Base-by-base conservation (phyloP, 2,888 invertebrate species). In the Tenthredo scrophulariae region DNA sequence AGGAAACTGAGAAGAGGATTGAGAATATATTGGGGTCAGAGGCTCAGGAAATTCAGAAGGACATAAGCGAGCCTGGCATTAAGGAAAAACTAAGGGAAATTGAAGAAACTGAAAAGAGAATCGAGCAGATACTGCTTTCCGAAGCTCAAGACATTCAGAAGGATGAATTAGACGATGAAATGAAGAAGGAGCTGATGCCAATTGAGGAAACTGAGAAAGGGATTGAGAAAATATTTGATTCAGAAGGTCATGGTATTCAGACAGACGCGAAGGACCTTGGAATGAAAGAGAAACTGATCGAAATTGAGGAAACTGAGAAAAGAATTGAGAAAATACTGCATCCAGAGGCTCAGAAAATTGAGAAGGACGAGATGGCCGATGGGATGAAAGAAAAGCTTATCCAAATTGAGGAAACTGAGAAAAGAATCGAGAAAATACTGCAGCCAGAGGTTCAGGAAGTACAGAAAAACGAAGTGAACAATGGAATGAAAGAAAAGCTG, bases 51-150 rank as follows among this genome's bases (percentile, higher is more conserved):
- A 33, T 46, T 29, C 29, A 77, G n/a, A 86, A 86, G 40, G 82
- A 83, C 54, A 13, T 22, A 15, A 40, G 9, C 43, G 82, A 70
- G 58, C 33, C 22, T 46, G 43, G 74, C 29, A 87, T 89, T 10
- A 82, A 86, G 26, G 87, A 85, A 18, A 87, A 87, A 26, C 87
- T 88, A 7, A 80, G 86, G n/a, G 87, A 89, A 33, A 86, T 88
- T 58, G 85, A 88, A 58, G 87, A 89, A 37, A 87, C 88, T n/a
- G 89, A 88, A 58, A 87, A 77, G n/a, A 86, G 86, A 37, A 87
- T 89, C 15, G 88, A 87, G 46, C 77, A 86, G 6, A 88, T 88
- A 58, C 18, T 67, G 5, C 1, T 67, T 15, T n/a, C 77, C 1
- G 85, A 86, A 58, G 77, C 79, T 58, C 22, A 33, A 3, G 72